Base-by-base conservation (phyloP, 1,140 invertebrate species). In the Caenorhabditis latens region DNA sequence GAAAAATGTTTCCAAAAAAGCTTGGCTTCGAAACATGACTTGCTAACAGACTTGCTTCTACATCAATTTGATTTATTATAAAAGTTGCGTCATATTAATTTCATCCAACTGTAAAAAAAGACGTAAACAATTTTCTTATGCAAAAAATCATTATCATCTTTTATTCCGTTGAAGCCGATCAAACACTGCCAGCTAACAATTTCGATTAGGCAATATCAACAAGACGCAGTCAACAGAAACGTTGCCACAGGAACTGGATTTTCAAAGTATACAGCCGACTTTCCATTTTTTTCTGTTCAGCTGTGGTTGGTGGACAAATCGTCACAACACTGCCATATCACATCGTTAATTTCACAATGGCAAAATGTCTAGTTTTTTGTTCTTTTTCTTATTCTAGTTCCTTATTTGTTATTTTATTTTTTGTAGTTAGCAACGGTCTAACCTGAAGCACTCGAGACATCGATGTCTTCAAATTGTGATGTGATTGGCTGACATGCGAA, bases 181-280 rank as follows among this genome's bases (percentile, higher is more conserved):
- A 50, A 50, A 50, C 46, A 50, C 71, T 79, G 71, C 71, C 71
- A 79, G 40, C 71, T 21, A 46, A 48, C 46, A 53, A 79, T 79
- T 79, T 79, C 71, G 43, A 79, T 79, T 79, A 79, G 71, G 71
- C 71, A 79, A 79, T 79, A 79, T 79, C 71, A 79, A 79, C 71
- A 79, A 79, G 71, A 71, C 40, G 65, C 65, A 71, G 65, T 21
- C 46, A 50, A 71, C 67, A 65, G 63, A 65, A 71, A 71, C 43
- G 71, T 79, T 79, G 43, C 46, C 67, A 46, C 67, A 79, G 71
- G 46, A 79, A 79, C 71, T 50, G 71, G 71, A 79, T 79, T 79
- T 79, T 79, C 71, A 79, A 79, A 79, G 71, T 79, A 79, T 79
- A 79, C 71, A 79, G 71, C 19, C 71, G 71, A 79, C 71, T 79